These are phyloP conservation scores for Melanogrammus aeglefinus DNA, from an alignment of 2,797 vertebrate species.

Conservation along the genomic window DNA sequence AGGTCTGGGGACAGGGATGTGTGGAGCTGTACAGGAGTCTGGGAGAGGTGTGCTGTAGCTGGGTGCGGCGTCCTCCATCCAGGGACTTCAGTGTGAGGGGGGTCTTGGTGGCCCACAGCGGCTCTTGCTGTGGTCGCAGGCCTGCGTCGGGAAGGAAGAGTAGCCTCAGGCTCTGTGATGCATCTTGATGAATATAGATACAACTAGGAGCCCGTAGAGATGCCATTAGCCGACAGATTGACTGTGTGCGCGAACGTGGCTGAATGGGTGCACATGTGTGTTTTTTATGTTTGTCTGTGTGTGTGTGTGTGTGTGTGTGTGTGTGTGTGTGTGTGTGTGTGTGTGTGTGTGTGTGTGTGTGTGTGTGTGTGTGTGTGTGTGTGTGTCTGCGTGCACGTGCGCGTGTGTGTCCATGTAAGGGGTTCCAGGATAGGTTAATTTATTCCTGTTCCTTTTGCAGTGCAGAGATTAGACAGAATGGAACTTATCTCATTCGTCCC, in stretches of 20 bases:
- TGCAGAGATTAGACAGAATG: not conserved
- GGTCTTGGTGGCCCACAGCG: not conserved
- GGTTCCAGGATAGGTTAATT: not conserved
- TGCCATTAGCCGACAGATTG: not conserved
- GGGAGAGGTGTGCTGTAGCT: not conserved
- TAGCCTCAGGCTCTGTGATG: not conserved
- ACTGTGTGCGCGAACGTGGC: constrained; percentile 3
- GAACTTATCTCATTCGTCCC: not conserved
- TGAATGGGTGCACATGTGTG: not conserved
- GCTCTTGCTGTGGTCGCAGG: not conserved
- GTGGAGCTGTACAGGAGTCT: too few species aligned
- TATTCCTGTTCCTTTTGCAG: constrained; percentile 3
- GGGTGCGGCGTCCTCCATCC: not conserved
- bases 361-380: not conserved
- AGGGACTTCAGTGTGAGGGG: not conserved
- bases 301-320: not conserved
- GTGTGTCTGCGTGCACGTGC: not conserved
- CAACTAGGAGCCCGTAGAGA: not conserved
- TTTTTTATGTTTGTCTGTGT: not conserved
- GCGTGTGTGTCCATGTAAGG: not conserved
- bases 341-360: not conserved
- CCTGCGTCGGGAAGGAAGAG: not conserved
- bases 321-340: not conserved
- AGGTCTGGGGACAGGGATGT: too few species aligned
- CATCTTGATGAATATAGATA: not conserved